A percentile compares a stretch with the other conserved stretches of the same genome.
These are phyloP conservation scores for Panurus biarmicus DNA, from an alignment of 2,113 vertebrate genomes.

Conservation along the genomic window DNA sequence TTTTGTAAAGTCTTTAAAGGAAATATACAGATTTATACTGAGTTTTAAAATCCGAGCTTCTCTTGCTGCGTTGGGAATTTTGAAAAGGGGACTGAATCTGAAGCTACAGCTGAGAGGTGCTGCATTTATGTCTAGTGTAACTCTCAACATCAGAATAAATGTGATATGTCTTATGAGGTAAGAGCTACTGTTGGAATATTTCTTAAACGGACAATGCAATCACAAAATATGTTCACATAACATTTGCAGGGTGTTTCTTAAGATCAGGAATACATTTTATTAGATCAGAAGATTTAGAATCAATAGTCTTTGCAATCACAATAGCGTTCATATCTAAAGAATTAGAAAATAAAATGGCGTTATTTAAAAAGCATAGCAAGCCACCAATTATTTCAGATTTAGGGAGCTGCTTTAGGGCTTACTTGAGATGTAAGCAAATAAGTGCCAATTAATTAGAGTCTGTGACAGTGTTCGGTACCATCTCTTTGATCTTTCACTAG, in stretches of 20 bases:
- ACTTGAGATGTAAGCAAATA: slow-evolving; percentile 29
- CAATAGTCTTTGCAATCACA: not conserved
- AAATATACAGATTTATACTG: not conserved
- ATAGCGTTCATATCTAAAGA: not conserved
- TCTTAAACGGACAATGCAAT: not conserved
- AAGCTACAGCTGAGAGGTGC: not conserved
- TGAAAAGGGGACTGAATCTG: not conserved
- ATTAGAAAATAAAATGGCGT: not conserved
- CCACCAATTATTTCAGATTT: slow-evolving; percentile 19
- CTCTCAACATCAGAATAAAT: not conserved
- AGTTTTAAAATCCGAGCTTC: not conserved
- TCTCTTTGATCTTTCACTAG: slow-evolving; percentile 19
- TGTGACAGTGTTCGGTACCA: not conserved
- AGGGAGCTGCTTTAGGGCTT: not conserved
- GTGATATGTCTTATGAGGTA: not conserved
- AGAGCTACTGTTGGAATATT: not conserved
- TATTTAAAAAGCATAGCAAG: not conserved
- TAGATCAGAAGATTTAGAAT: not conserved
- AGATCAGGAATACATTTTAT: not conserved
- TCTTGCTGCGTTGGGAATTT: not conserved
- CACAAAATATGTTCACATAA: not conserved
- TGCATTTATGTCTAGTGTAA: not conserved
- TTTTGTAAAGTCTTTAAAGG: not conserved
- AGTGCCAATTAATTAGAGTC: slow-evolving; percentile 19
- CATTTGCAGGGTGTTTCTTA: not conserved